Evolutionary conservation across 2,797 vertebrate genomes (phyloP), one percentile per base, ranked within the genome.

Genomic region (Threskiornis aethiopicus): DNA sequence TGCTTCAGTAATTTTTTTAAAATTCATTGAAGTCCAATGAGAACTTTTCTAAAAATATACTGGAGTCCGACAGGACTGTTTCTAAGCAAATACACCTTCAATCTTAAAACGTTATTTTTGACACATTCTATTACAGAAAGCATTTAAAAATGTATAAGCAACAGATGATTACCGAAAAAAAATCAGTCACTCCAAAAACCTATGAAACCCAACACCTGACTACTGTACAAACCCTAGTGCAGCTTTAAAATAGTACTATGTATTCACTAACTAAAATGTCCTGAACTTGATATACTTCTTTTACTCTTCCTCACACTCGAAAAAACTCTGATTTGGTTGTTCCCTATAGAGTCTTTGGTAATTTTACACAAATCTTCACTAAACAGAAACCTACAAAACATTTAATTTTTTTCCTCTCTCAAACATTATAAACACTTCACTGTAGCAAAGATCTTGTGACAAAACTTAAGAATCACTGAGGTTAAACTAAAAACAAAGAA

Each of bases 401-500:
- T n/a, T 52, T 19, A 28, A 8, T 5, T 35, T 80, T 81, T 37
- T 55, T 31, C 20, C 18, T 71, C 58, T 67, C 39, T 72, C 67
- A 67, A 78, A 49, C 9, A 1, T 57, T 80, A 55, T 13, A 20
- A 90, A 89, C 35, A 47, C 24, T 49, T 52, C 49, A 54, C 37
- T 42, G 22, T n/a, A 89, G 87, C 39, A 65, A 81, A 95, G 75
- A 71, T 44, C 31, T 81, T 2, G 3, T 65, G 42, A 87, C 39
- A 89, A 85, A 91, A 78, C 2, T 2, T 61, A 84, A 67, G 41
- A 91, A 85, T 42, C 25, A 25, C 49, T 10, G 22, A 64, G 26
- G 37, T 73, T 83, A 81, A 94, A 84, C 64, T 55, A 58, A 92
- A 96, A 94, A 24, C 64, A 96, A 87, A 87, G 39, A 82, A 92